Conservation (phyloP, 1,140 invertebrate genomes). For the Tetramorium parvispinum region DNA sequence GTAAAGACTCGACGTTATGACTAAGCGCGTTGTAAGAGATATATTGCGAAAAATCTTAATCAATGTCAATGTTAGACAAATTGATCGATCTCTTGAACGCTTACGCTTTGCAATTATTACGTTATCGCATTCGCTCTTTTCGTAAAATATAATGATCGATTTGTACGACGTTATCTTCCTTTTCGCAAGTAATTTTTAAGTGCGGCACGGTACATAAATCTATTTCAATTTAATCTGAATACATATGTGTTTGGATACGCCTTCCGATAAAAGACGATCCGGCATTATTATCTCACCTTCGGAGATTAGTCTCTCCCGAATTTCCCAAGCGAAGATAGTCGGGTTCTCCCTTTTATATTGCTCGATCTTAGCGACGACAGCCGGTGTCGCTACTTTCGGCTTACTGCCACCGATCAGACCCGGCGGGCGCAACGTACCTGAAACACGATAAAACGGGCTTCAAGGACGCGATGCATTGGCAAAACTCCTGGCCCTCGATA, state of each 20-base stretch:
- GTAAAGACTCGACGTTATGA: slow-evolving; percentile 33
- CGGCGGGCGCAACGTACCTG: slow-evolving; percentile 96
- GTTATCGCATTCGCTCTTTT: background rate
- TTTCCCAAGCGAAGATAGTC: slow-evolving; percentile 99
- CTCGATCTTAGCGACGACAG: slow-evolving; percentile 97
- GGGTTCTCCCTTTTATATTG: slow-evolving; percentile 98
- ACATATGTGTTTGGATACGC: background rate
- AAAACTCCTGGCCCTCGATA: slow-evolving; percentile 50
- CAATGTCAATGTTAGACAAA: slow-evolving; percentile 34
- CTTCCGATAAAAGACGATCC: background rate
- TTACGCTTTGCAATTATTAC: background rate
- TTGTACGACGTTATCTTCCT: background rate
- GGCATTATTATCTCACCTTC: slow-evolving; percentile 90
- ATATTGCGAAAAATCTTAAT: background rate
- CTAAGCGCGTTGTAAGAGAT: slow-evolving; percentile 23
- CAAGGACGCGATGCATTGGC: slow-evolving; percentile 64
- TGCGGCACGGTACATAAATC: background rate
- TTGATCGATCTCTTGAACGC: background rate
- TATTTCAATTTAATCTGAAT: background rate
- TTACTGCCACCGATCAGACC: slow-evolving; percentile 99
- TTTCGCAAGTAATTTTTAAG: background rate
- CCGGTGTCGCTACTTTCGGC: slow-evolving; percentile 98
- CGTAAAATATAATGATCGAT: background rate
- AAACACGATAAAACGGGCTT: slow-evolving; percentile 79
- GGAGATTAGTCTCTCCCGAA: slow-evolving; percentile 96